phyloP scores from a whole-genome alignment of 2,888 invertebrate genomes.

The Cinara cedri region DNA sequence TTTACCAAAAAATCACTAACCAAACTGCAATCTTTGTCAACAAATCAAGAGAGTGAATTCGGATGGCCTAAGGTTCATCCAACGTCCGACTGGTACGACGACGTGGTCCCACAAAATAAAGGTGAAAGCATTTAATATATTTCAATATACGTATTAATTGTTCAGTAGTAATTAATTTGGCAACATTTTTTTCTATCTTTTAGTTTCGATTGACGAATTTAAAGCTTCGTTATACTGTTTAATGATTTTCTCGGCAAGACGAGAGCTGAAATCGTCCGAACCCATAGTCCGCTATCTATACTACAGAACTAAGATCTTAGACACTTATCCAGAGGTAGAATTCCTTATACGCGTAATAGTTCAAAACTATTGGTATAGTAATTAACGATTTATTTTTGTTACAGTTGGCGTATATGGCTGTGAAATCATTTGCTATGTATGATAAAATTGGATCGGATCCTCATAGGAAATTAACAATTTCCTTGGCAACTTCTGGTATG shows the following conservation, averaged over 20 bases:
- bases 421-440: conserved; percentile 70
- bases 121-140: conserved; percentile 30
- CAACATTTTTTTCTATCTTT: not conserved
- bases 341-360: not conserved
- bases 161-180: not conserved
- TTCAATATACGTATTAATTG: too few relatives aligned
- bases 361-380: not conserved
- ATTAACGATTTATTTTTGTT: conserved; percentile 25
- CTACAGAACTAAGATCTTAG: conserved; percentile 72
- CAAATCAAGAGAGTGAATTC: conserved; percentile 73
- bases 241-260: conserved; percentile 68
- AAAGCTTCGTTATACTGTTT: conserved; percentile 70
- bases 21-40: conserved; percentile 69
- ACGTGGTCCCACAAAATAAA: conserved; percentile 58
- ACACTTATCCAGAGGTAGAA: conserved; percentile 67
- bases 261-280: conserved; percentile 70
- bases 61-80: conserved; percentile 70
- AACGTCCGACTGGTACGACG: conserved; percentile 70
- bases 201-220: conserved; percentile 69
- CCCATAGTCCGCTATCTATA: conserved; percentile 71
- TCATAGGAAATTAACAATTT: conserved; percentile 70
- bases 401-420: conserved; percentile 67
- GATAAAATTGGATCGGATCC: conserved; percentile 69
- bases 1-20: conserved; percentile 68
- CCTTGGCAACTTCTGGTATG: conserved; percentile 74